Percentiles rank a stretch among this genome's conserved stretches.
Conservation (phyloP, 2,888 invertebrate genomes). For the Dryococelus australis region DNA sequence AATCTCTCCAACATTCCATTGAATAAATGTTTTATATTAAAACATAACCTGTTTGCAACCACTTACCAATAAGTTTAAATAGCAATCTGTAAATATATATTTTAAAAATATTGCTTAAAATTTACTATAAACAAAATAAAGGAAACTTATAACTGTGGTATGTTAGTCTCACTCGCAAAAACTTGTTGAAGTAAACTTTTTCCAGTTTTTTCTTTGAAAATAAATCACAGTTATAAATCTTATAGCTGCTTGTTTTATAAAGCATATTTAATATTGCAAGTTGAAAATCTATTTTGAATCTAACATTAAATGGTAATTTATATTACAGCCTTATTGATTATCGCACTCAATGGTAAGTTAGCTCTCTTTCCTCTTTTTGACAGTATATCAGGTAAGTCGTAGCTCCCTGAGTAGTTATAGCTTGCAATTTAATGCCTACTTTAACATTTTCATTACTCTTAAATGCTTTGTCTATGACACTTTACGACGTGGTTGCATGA, state of each 20-base stretch:
- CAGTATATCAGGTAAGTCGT: background rate
- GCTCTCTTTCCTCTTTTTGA: background rate
- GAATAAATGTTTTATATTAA: background rate
- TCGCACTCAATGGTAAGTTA: conserved; percentile 16
- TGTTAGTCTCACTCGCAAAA: background rate
- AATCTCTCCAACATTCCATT: background rate
- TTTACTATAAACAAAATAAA: background rate
- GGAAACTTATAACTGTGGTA: background rate
- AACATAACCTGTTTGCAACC: background rate
- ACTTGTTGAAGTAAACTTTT: background rate
- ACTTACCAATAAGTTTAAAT: background rate
- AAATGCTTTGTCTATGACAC: too few species aligned
- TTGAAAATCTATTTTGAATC: background rate
- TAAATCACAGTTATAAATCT: background rate
- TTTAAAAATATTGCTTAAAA: background rate
- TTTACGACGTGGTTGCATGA: too few species aligned
- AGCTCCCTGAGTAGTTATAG: too few species aligned
- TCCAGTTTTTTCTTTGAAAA: background rate
- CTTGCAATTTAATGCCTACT: too few species aligned
- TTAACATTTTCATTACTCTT: too few species aligned
- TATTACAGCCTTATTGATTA: conserved; percentile 16
- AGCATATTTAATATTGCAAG: background rate
- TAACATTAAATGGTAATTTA: conserved; percentile 16
- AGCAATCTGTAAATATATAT: background rate
- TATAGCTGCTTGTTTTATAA: background rate